These are phyloP conservation scores for Turritopsis rubra DNA, from an alignment of 30 jellyfish, hydroid and myxozoan genomes.

Conservation along the genomic window DNA sequence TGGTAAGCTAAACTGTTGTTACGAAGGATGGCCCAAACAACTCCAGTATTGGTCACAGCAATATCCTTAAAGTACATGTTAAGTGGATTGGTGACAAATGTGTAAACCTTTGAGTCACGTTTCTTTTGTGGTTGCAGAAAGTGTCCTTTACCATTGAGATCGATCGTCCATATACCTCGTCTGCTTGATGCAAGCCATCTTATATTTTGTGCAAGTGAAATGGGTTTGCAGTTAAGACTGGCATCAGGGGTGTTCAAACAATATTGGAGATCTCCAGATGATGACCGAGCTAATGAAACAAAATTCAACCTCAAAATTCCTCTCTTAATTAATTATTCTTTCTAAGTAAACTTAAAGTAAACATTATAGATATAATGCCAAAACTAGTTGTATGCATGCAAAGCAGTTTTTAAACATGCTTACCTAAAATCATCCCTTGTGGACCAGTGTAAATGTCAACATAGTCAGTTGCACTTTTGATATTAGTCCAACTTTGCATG, in stretches of 20 bases:
- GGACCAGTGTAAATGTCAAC: constrained; percentile 9
- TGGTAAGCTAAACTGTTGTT: background rate
- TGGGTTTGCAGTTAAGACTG: background rate
- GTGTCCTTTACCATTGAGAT: constrained; percentile 28
- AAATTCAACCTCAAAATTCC: too few species aligned
- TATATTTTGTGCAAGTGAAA: constrained; percentile 1
- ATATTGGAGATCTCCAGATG: background rate
- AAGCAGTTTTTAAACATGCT: background rate
- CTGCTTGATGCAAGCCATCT: constrained; percentile 29
- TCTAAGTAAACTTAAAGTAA: too few species aligned
- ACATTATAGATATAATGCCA: too few species aligned
- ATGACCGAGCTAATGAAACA: background rate
- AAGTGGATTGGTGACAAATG: background rate
- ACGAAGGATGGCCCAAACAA: constrained; percentile 10
- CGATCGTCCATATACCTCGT: constrained; percentile 47
- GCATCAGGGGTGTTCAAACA: background rate
- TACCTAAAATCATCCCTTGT: constrained; percentile 14
- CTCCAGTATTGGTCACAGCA: constrained; percentile 6
- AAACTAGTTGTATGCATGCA: too few species aligned
- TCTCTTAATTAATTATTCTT: too few species aligned
- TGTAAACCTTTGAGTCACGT: background rate
- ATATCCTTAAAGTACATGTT: background rate
- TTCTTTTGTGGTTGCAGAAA: background rate
- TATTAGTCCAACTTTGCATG: background rate
- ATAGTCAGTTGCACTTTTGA: background rate